These are phyloP conservation scores for Dreissena polymorpha DNA, from an alignment of 1,140 invertebrate genomes.

Conservation along the genomic window DNA sequence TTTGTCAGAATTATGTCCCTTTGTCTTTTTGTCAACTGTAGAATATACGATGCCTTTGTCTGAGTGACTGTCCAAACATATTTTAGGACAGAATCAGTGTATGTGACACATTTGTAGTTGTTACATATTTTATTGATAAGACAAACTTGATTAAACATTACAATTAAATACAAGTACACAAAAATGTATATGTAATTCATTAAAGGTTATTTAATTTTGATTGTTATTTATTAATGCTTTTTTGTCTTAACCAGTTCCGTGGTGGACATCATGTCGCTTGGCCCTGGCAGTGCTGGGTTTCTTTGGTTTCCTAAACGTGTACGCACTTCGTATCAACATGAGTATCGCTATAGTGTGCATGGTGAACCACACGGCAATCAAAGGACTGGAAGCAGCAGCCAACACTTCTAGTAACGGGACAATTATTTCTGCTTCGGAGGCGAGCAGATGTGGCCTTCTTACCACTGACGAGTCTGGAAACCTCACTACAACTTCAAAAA, in stretches of 20 bases:
- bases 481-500: no score
- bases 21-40: no score
- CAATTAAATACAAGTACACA: no score
- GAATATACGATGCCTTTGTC: no score
- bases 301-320: conserved; percentile 75
- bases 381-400: conserved; percentile 9
- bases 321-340: conserved; percentile 74
- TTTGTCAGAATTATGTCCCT: no score
- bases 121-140: no score
- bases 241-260: conserved; percentile 67
- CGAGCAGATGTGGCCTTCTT: conserved; percentile 37
- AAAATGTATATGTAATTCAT: no score
- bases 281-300: conserved; percentile 74
- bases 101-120: no score
- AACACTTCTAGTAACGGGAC: conserved; percentile 15
- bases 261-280: conserved; percentile 74
- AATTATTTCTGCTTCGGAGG: neutral
- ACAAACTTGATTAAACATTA: no score
- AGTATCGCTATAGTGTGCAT: conserved; percentile 77
- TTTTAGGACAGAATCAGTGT: no score
- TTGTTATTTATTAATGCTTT: neutral
- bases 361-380: conserved; percentile 74
- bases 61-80: no score
- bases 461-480: neutral
- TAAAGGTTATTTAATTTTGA: no score